phyloP scores from a whole-genome alignment of 2,797 vertebrate species.

The Melanotaenia trifasciata region DNA sequence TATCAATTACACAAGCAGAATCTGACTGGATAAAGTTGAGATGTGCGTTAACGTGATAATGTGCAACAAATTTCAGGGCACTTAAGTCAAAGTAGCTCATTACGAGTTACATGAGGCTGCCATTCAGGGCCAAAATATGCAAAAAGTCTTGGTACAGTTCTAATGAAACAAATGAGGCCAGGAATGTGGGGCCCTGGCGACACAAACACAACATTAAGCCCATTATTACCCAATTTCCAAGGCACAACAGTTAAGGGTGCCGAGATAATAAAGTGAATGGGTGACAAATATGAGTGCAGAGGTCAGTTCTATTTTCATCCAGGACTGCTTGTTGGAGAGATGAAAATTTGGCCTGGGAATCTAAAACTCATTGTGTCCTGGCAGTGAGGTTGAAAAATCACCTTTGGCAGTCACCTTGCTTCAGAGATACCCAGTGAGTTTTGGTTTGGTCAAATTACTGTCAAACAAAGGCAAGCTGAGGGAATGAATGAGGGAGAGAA shows the following conservation, averaged over 20 bases:
- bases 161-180: slow-evolving; percentile 43
- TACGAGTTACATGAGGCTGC: slow-evolving; percentile 27
- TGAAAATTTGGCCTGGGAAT: slow-evolving; percentile 46
- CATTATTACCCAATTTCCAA: slow-evolving; percentile 53
- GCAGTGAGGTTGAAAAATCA: slow-evolving; percentile 65
- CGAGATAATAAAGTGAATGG: slow-evolving; percentile 44
- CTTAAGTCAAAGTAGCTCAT: slow-evolving; percentile 39
- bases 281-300: slow-evolving; percentile 61
- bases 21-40: slow-evolving; percentile 16
- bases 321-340: slow-evolving; percentile 50
- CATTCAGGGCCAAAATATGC: slow-evolving; percentile 22
- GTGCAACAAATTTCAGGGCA: slow-evolving; percentile 23
- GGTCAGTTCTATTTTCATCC: slow-evolving; percentile 61
- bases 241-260: slow-evolving; percentile 30
- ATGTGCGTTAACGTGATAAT: slow-evolving; percentile 4
- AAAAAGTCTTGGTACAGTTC: slow-evolving; percentile 8
- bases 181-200: slow-evolving; percentile 28
- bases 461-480: slow-evolving; percentile 61
- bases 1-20: slow-evolving; percentile 21
- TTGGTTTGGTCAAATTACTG: slow-evolving; percentile 70
- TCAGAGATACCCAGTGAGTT: slow-evolving; percentile 54
- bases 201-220: slow-evolving; percentile 46
- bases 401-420: slow-evolving; percentile 76
- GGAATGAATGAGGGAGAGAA: slow-evolving; percentile 8
- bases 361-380: slow-evolving; percentile 63